These are phyloP conservation scores for Mythimna impura DNA, from an alignment of 2,888 invertebrate species.

Conservation along the genomic window DNA sequence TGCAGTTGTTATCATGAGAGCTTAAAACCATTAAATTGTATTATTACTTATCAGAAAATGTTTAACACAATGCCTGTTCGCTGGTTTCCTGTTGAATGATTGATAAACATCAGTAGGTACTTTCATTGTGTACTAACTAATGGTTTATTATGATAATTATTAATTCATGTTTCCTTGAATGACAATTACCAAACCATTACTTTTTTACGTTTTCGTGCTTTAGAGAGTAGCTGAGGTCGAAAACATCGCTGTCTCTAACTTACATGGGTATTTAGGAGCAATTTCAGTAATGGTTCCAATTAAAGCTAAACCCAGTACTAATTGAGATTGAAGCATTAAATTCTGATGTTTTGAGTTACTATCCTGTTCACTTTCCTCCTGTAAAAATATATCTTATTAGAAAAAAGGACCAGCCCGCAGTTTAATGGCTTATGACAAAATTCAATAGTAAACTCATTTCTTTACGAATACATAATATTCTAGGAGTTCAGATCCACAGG, in stretches of 20 bases:
- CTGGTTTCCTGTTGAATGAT: constrained; percentile 17
- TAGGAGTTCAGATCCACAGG: too few species aligned
- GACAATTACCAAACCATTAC: constrained; percentile 32
- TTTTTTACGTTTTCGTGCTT: constrained; percentile 41
- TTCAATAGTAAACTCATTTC: too few species aligned
- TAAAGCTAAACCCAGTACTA: neutral
- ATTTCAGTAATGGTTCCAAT: constrained; percentile 9
- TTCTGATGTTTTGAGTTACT: neutral
- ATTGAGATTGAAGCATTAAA: neutral
- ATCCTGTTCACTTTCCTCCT: constrained; percentile 1
- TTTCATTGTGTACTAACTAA: constrained; percentile 12
- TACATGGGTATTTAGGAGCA: neutral
- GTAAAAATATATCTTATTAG: neutral
- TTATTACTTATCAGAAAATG: constrained; percentile 41
- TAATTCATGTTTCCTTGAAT: constrained; percentile 57
- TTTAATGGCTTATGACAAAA: neutral
- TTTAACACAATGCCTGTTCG: constrained; percentile 25
- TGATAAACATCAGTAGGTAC: constrained; percentile 36
- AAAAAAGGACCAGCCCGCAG: neutral
- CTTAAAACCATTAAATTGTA: constrained; percentile 29
- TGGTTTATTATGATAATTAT: constrained; percentile 45
- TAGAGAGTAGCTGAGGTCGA: constrained; percentile 24
- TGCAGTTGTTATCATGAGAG: constrained; percentile 36
- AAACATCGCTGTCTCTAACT: constrained; percentile 21
- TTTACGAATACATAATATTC: too few species aligned